Evolutionary conservation across 1,140 invertebrate genomes (phyloP), one percentile per base, ranked within the genome.

Genomic region (Eulimnadia texana): DNA sequence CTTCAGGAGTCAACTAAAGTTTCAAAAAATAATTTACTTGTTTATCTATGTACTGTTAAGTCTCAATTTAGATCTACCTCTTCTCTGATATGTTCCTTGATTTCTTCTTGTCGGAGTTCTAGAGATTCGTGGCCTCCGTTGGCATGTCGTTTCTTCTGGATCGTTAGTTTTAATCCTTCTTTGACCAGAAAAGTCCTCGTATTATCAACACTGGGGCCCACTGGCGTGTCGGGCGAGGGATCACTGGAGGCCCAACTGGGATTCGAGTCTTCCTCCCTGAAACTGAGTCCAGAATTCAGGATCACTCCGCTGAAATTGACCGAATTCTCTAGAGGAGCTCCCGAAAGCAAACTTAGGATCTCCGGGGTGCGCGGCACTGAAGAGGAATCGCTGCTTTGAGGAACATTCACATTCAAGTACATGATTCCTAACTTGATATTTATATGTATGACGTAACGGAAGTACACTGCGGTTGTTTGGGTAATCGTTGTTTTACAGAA

Each of bases 121-220:
- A 72, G 63, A 52, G 69, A 68, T 6, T 68, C 70, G 60, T 72
- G 69, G 23, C 72, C 69, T 29, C 76, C 76, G 25, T 71, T 70
- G 3, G 69, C 70, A 59, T 72, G 83, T 66, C 90, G 80, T 71
- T 91, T 90, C 56, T 85, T 87, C 73, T 93, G 88, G 67, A 95
- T 85, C 64, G 88, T 89, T 65, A 90, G 76, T 76, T 93, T 93
- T 67, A 95, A 78, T 81, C 88, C 80, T 72, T 84, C 90, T 77
- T 94, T 94, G 73, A 95, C 93, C 61, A 93, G 80, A 71, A 89
- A 86, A 67, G 89, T 90, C 70, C 88, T 85, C 51, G 86, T 91
- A 74, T 88, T 83, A 69, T 86, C 83, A 27, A 86, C 77, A 64
- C 81, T 83, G 49, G 81, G 81, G 54, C 80, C 81, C 23, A 28